Evolutionary conservation across 2,797 vertebrate genomes (phyloP), one percentile per base, ranked within the genome.

Genomic region (Coluber constrictor): DNA sequence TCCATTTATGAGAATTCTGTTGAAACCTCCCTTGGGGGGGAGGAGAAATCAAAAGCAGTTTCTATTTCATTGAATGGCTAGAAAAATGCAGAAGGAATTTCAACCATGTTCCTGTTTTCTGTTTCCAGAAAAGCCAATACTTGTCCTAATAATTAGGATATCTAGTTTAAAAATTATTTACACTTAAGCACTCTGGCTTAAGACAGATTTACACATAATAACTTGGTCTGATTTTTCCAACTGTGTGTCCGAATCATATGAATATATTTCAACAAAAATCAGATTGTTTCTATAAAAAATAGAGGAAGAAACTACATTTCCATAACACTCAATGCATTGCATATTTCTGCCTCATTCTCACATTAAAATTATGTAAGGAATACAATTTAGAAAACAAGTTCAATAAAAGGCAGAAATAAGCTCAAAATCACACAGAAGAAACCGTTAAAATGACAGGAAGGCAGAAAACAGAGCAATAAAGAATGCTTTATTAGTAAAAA

Each of bases 351-450:
- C 56, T 92, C 83, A 23, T 18, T 32, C 56, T 89, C 20, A 60
- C 18, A 86, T 54, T 59, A 92, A 90, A 61, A 61, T 55, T 90
- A 61, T 51, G 27, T 55, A 90, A 60, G 10, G n/a, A 94, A 95
- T 91, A 91, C 74, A 89, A 32, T 93, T 23, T 60, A 92, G 95
- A 94, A n/a, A 90, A 4, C 56, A 56, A 79, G 96, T 96, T 94
- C 97, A 95, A 95, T 88, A 88, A 37, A 79, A 43, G 9, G 37
- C 37, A 43, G 37, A 96, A 96, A 97, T 95, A 95, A 96, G 94
- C 97, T 97, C 94, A 97, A 96, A 97, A 97, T 96, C 97, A 97
- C 90, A 96, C 95, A 97, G 95, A 96, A 97, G 96, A 79, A 95
- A 95, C 91, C 95, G 97, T 97, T 97, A 97, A 97, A 95, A 95